Evolutionary conservation across 2,797 vertebrate genomes (phyloP).

Genomic region (Menidia menidia): DNA sequence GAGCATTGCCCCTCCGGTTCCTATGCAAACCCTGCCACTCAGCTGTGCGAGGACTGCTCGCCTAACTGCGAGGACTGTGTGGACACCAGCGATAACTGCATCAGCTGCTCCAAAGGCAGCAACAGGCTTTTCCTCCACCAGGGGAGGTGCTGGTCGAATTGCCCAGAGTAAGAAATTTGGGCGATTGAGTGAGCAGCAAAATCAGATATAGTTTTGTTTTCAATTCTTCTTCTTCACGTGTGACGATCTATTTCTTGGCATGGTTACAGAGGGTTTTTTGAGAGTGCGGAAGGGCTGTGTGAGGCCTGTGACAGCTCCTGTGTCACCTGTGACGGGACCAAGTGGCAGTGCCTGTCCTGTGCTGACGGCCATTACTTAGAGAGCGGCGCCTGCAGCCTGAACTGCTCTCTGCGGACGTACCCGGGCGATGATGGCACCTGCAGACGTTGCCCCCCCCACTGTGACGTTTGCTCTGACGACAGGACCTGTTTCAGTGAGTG

Average conservation of each 20-base stretch:
- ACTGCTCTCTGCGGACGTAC: conserved; percentile 80
- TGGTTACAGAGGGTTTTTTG: conserved; percentile 79
- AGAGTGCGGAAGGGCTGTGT: conserved; percentile 73
- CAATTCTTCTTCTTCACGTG: background rate
- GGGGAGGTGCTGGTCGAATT: conserved; percentile 83
- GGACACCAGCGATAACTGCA: conserved; percentile 76
- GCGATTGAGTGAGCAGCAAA: background rate
- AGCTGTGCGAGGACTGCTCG: conserved; percentile 84
- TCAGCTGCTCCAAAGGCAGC: conserved; percentile 78
- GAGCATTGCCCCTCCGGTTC: conserved; percentile 74
- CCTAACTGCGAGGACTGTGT: conserved; percentile 82
- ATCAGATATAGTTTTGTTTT: background rate
- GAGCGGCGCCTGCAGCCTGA: conserved; percentile 73
- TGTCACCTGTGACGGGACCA: conserved; percentile 80
- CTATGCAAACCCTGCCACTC: conserved; percentile 76
- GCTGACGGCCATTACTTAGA: conserved; percentile 78
- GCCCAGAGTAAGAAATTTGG: conserved; percentile 82
- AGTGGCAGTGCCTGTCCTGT: conserved; percentile 82
- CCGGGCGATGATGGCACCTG: conserved; percentile 80
- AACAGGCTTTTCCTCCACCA: conserved; percentile 81
- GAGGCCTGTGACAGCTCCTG: conserved; percentile 81
- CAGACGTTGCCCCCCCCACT: conserved; percentile 81
- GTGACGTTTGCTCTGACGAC: conserved; percentile 78
- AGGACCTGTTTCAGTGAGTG: conserved; percentile 82
- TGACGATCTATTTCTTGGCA: conserved; percentile 4